These are phyloP conservation scores for Pteria penguin DNA, from an alignment of 2,888 invertebrate genomes.

Conservation along the genomic window DNA sequence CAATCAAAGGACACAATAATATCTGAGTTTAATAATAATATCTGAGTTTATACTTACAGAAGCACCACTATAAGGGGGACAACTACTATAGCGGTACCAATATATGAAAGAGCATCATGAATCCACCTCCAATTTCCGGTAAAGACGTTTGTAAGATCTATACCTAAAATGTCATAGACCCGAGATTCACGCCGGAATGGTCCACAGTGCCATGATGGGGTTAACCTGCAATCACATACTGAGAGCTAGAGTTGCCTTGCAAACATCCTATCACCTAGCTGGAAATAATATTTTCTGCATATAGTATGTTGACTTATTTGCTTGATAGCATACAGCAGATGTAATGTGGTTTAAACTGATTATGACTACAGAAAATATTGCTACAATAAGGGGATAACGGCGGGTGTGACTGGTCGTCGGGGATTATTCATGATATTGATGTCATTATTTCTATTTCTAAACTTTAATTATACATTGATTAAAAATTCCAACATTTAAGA, in stretches of 20 bases:
- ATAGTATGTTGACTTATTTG: no score
- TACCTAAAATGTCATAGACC: constrained; percentile 58
- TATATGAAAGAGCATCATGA: constrained; percentile 51
- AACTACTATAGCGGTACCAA: constrained; percentile 62
- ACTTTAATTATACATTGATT: no score
- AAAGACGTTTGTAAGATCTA: constrained; percentile 41
- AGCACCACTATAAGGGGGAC: constrained; percentile 65
- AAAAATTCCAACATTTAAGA: no score
- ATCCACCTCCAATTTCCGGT: constrained; percentile 62
- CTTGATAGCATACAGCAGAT: no score
- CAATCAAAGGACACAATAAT: no score
- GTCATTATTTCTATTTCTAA: no score
- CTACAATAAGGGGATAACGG: no score
- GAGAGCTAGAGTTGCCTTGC: neutral
- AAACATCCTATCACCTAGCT: neutral
- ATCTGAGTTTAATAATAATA: no score
- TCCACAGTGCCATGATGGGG: constrained; percentile 69
- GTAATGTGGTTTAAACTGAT: no score
- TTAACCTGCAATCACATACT: constrained; percentile 48
- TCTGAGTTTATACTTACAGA: constrained; percentile 61
- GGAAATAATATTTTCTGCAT: neutral
- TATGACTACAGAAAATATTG: no score
- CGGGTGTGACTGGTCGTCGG: no score
- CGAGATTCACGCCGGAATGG: constrained; percentile 58
- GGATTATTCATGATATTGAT: no score